Percentiles rank a stretch among this genome's conserved stretches.
These are phyloP conservation scores for Pararge aegeria DNA, from an alignment of 1,140 invertebrate genomes.

Conservation along the genomic window DNA sequence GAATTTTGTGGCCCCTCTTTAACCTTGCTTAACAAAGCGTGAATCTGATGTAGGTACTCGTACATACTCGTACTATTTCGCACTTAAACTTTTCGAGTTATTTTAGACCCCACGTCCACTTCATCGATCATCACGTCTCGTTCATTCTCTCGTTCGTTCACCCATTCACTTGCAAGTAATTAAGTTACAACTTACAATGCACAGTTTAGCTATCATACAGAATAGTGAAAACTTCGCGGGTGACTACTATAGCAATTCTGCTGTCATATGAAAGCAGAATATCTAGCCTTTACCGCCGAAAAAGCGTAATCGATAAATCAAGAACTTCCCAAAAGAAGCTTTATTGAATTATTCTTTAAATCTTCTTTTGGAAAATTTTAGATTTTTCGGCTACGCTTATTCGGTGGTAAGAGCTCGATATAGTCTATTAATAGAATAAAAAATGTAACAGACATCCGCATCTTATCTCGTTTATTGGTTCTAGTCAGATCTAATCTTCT, in stretches of 20 bases:
- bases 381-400: too few species aligned
- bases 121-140: background rate
- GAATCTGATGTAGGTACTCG: background rate
- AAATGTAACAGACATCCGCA: too few species aligned
- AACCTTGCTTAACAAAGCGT: background rate
- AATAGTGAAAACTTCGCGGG: background rate
- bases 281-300: too few species aligned
- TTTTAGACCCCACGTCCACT: background rate
- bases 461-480: too few species aligned
- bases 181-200: conserved; percentile 29
- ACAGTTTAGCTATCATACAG: background rate
- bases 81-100: background rate
- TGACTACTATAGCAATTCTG: background rate
- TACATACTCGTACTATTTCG: background rate
- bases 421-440: too few species aligned
- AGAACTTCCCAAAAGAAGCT: too few species aligned
- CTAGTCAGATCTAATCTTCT: too few species aligned
- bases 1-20: background rate
- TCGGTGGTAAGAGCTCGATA: too few species aligned
- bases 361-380: too few species aligned
- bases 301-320: too few species aligned
- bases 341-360: too few species aligned
- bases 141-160: background rate
- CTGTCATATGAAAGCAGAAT: too few species aligned
- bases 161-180: conserved; percentile 20